Base-by-base conservation (phyloP, 2,113 vertebrate genomes). In the Anser cygnoides region DNA sequence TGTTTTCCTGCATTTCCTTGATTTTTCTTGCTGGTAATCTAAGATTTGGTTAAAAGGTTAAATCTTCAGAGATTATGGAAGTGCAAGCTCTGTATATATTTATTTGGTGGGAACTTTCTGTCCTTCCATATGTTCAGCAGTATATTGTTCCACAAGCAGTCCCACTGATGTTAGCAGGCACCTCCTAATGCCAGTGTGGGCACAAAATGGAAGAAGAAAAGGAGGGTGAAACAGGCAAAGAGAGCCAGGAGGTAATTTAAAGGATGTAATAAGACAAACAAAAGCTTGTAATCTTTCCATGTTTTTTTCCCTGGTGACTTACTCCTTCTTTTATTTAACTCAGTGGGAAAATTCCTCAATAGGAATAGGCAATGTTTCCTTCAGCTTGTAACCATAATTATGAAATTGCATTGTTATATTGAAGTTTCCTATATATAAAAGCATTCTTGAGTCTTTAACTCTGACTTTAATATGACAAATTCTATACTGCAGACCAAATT, bases 221-320 rank as follows among this genome's bases (percentile, higher is more conserved):
- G 35, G 35, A 90, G 49, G 26, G 19, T 84, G 61, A 92, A 93
- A 73, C n/a, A 66, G 58, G 23, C 49, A 72, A 75, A 95, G 49
- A 78, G 49, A 91, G 37, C 18, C 50, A 92, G 71, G 33, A 87
- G 13, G 35, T 83, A 89, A 78, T 87, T 79, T 95, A 85, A 87
- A 91, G 71, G 62, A 83, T 70, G 13, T 73, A 85, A 87, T 2
- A 4, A 89, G 62, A 80, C 54, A 82, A 91, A 85, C 13, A 91
- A 91, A 89, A 91, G 41, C 72, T 93, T 80, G 37, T 77, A 63
- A 84, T 92, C 57, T 95, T 96, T 87, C 57, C 59, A 15, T 59
- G 58, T 2, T 2, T 63, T 77, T 92, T 89, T 82, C 84, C 89
- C 67, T 89, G 44, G 54, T 66, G 67, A 92, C 55, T 89, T 93